These are phyloP conservation scores for Stratiomys singularior DNA, from an alignment of 2,888 invertebrate species.

Conservation along the genomic window DNA sequence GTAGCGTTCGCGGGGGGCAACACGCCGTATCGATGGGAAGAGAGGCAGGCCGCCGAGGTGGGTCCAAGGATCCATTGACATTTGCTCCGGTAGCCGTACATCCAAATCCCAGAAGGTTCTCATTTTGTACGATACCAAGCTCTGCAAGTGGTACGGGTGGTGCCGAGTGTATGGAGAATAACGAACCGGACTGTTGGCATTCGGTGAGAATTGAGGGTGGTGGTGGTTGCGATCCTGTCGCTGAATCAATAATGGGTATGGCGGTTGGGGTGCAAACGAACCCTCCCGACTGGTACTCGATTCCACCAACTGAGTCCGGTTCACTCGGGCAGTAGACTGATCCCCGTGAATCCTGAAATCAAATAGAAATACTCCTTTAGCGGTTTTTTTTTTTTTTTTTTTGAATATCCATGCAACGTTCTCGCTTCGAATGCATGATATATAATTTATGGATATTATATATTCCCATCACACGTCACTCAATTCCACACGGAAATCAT, in stretches of 20 bases:
- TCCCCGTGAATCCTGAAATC: conserved; percentile 65
- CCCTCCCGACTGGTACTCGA: conserved; percentile 66
- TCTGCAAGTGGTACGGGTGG: conserved; percentile 69
- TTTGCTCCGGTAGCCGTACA: conserved; percentile 53
- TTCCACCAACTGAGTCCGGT: conserved; percentile 66
- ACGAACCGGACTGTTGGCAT: conserved; percentile 67
- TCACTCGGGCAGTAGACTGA: conserved; percentile 66
- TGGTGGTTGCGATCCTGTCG: conserved; percentile 57
- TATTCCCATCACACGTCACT: too few relatives aligned
- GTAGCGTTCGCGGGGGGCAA: conserved; percentile 62
- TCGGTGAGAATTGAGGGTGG: conserved; percentile 57
- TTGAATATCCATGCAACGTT: too few relatives aligned
- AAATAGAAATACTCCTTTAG: not conserved
- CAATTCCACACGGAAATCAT: too few relatives aligned
- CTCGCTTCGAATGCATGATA: too few relatives aligned
- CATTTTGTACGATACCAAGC: conserved; percentile 59
- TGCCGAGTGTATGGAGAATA: conserved; percentile 76
- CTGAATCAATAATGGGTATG: conserved; percentile 54
- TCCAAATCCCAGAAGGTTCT: conserved; percentile 50
- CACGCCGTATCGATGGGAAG: conserved; percentile 66
- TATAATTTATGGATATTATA: too few relatives aligned
- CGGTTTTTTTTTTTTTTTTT: too few relatives aligned
- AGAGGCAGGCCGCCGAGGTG: conserved; percentile 66
- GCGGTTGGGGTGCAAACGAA: conserved; percentile 61
- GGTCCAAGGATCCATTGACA: conserved; percentile 55